These are phyloP conservation scores for Mastigias papua DNA, from an alignment of 30 jellyfish, hydroid and myxozoan genomes.

Conservation along the genomic window DNA sequence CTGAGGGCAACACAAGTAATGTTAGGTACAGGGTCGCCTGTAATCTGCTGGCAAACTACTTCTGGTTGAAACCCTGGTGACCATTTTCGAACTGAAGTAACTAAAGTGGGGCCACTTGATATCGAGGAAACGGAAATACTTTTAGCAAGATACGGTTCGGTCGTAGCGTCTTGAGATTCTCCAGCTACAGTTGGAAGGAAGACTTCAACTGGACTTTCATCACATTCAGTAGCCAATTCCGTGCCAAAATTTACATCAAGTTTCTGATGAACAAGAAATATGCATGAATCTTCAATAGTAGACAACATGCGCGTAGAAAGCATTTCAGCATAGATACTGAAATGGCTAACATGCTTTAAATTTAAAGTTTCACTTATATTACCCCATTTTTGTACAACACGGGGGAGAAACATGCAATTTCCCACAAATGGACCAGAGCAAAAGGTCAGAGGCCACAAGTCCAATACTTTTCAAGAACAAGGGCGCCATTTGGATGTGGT, in stretches of 20 bases:
- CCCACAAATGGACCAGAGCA: no score
- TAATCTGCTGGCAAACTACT: slow-evolving; percentile 82
- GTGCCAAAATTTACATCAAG: slow-evolving; percentile 86
- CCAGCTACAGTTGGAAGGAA: slow-evolving; percentile 40
- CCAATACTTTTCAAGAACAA: no score
- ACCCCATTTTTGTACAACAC: no score
- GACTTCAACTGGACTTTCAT: slow-evolving; percentile 71
- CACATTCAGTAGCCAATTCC: slow-evolving; percentile 85
- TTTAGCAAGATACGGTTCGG: slow-evolving; percentile 36
- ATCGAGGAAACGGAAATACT: slow-evolving; percentile 5
- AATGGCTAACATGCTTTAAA: no score
- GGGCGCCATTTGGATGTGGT: no score
- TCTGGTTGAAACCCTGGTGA: slow-evolving; percentile 95
- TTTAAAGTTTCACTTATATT: no score
- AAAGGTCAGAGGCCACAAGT: no score
- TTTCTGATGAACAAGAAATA: no score
- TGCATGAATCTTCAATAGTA: no score
- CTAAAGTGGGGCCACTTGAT: slow-evolving; percentile 60
- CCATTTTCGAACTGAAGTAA: slow-evolving; percentile 73
- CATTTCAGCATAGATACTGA: no score
- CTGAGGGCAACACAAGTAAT: slow-evolving; percentile 85
- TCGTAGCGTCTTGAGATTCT: slow-evolving; percentile 9
- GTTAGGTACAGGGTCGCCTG: slow-evolving; percentile 85
- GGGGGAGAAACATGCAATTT: no score
- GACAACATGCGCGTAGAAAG: no score